These are phyloP conservation scores for Vulpes ferrilata DNA, from an alignment of 2,113 vertebrate species.

Conservation along the genomic window DNA sequence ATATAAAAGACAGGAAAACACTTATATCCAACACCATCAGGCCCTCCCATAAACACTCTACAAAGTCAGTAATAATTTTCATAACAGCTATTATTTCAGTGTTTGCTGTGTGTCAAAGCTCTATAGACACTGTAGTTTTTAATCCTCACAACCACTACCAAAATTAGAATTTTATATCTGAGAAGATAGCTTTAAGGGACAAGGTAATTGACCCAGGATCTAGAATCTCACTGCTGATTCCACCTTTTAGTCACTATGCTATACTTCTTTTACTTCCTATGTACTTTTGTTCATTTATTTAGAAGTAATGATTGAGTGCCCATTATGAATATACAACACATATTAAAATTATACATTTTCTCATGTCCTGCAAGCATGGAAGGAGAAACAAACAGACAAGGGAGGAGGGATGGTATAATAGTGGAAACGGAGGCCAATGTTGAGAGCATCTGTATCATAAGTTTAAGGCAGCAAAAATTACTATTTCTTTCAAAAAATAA, in stretches of 20 bases:
- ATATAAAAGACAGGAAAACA: background rate
- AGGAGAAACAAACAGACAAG: background rate
- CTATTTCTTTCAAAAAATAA: background rate
- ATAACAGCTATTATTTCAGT: background rate
- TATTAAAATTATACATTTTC: background rate
- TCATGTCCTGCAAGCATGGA: background rate
- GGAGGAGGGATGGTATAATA: background rate
- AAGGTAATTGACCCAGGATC: background rate
- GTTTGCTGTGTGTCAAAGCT: background rate
- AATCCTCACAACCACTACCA: background rate
- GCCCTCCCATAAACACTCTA: too few relatives aligned
- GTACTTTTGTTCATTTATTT: background rate
- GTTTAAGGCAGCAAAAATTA: background rate
- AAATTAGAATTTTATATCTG: background rate
- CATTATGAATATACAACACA: background rate
- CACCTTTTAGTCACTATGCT: background rate
- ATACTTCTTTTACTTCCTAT: background rate
- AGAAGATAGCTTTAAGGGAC: background rate
- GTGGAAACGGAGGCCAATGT: background rate
- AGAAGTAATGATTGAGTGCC: background rate
- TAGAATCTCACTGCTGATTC: background rate
- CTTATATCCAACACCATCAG: background rate
- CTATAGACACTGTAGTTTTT: background rate
- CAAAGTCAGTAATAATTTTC: background rate
- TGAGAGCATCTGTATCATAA: background rate